Conservation (phyloP, 2,888 invertebrate genomes). For the Caenorhabditis japonica region DNA sequence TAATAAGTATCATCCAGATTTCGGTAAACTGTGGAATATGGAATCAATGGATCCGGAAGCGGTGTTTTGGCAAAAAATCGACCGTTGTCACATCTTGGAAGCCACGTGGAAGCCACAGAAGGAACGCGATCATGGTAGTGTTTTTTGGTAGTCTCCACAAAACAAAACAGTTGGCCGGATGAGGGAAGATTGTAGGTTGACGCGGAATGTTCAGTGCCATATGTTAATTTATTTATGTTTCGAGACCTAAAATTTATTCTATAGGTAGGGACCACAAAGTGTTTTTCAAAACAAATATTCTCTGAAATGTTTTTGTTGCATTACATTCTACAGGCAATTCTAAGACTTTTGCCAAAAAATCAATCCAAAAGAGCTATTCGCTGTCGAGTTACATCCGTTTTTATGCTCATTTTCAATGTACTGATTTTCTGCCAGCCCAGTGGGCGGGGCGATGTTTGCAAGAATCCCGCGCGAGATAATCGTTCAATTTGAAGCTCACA, state of each 20-base stretch:
- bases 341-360: too few relatives aligned
- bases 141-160: constrained; percentile 49
- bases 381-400: too few relatives aligned
- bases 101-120: constrained; percentile 64
- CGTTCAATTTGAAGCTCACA: too few relatives aligned
- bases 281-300: too few relatives aligned
- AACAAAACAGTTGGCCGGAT: constrained; percentile 57
- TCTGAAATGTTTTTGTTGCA: too few relatives aligned
- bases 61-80: constrained; percentile 59
- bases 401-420: too few relatives aligned
- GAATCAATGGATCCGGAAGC: constrained; percentile 37
- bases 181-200: constrained; percentile 23
- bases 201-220: constrained; percentile 13
- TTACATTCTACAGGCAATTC: too few relatives aligned
- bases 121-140: constrained; percentile 46
- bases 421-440: too few relatives aligned
- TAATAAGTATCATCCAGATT: constrained; percentile 57
- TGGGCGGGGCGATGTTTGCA: too few relatives aligned
- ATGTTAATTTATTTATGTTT: constrained; percentile 7
- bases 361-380: too few relatives aligned
- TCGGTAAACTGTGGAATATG: constrained; percentile 60
- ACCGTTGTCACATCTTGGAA: constrained; percentile 64
- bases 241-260: not conserved
- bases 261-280: too few relatives aligned
- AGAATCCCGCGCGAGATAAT: too few relatives aligned